A percentile compares a stretch with the other conserved stretches of the same genome.
These are phyloP conservation scores for Orientallactaga bullata DNA, from an alignment of 2,113 vertebrate genomes.

Conservation along the genomic window DNA sequence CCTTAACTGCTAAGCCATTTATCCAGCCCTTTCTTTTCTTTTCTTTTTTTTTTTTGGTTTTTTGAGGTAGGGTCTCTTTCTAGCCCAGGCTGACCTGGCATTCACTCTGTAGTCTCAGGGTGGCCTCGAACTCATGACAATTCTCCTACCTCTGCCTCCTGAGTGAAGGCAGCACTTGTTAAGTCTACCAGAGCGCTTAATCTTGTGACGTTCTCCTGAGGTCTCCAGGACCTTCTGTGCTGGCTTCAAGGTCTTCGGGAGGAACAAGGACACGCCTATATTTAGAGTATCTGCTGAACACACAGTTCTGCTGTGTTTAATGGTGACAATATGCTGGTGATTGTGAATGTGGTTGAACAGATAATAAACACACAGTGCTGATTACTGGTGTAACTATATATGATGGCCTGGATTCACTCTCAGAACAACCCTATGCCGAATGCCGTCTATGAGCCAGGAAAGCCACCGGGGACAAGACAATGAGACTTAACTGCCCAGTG, in stretches of 20 bases:
- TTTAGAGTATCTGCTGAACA: not conserved
- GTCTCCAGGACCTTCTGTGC: not conserved
- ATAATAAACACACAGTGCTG: not conserved
- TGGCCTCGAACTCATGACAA: too few species aligned
- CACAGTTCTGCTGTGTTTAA: not conserved
- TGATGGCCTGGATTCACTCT: not conserved
- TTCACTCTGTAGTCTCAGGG: too few species aligned
- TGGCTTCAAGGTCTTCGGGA: not conserved
- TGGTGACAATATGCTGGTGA: not conserved
- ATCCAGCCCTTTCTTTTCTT: too few species aligned
- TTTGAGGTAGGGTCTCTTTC: too few species aligned
- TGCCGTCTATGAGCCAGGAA: not conserved
- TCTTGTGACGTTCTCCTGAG: not conserved
- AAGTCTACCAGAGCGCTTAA: accelerated
- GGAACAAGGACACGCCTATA: not conserved
- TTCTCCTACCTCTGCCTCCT: too few species aligned
- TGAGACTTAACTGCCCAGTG: not conserved
- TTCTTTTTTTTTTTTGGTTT: too few species aligned
- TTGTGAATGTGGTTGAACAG: not conserved
- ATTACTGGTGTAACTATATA: not conserved
- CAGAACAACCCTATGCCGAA: not conserved
- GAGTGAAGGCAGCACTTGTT: too few species aligned
- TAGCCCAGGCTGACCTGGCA: too few species aligned
- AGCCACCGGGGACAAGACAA: not conserved
- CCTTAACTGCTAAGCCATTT: too few species aligned